Evolutionary conservation across 2,888 invertebrate genomes (phyloP).

Genomic region (Coenonympha glycerion): DNA sequence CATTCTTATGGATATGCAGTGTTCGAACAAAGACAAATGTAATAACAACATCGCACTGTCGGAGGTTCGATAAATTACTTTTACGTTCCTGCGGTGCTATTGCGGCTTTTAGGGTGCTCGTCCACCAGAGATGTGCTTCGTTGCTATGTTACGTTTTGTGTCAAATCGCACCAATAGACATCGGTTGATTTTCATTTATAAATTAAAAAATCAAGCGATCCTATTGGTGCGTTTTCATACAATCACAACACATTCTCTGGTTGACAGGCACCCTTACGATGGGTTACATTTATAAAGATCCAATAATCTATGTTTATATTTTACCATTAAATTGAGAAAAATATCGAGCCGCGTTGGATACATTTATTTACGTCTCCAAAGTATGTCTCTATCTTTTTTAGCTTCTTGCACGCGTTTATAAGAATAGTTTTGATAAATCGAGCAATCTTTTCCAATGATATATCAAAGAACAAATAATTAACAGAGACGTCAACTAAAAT

Average conservation of each 20-base stretch:
- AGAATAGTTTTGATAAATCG: constrained; percentile 24
- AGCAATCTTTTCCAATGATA: constrained; percentile 53
- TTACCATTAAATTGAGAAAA: too few relatives aligned
- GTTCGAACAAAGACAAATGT: constrained; percentile 15
- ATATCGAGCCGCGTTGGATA: too few relatives aligned
- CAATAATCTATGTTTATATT: constrained; percentile 10
- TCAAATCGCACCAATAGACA: too few relatives aligned
- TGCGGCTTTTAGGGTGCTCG: too few relatives aligned
- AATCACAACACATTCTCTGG: too few relatives aligned
- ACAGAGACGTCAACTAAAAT: constrained; percentile 46
- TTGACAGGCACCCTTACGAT: constrained; percentile 6
- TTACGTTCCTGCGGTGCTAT: constrained; percentile 78
- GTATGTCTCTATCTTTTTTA: constrained; percentile 21
- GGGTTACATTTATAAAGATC: constrained; percentile 9
- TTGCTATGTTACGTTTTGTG: too few relatives aligned
- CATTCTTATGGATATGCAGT: constrained; percentile 3
- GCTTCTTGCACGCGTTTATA: constrained; percentile 7
- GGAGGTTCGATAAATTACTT: constrained; percentile 23
- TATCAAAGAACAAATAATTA: constrained; percentile 57
- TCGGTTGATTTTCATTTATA: too few relatives aligned
- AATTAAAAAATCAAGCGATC: too few relatives aligned
- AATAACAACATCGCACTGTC: constrained; percentile 14
- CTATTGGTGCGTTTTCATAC: too few relatives aligned
- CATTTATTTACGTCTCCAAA: background rate
- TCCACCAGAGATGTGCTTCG: too few relatives aligned